These are phyloP conservation scores for Abscondita cerata DNA, from an alignment of 2,888 invertebrate genomes.

Conservation along the genomic window DNA sequence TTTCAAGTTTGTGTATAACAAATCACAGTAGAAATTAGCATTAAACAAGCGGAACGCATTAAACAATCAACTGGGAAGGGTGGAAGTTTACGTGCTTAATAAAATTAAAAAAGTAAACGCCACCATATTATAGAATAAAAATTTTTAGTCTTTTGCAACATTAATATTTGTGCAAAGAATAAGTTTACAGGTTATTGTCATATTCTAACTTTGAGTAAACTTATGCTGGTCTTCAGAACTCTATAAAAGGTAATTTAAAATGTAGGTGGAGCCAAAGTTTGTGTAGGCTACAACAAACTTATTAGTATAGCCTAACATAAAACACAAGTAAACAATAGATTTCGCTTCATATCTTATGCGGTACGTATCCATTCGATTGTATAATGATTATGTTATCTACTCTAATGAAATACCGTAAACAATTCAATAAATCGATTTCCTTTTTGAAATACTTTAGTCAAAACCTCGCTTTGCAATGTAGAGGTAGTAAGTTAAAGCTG, in stretches of 20 bases:
- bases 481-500: conserved; percentile 2
- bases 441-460: not conserved
- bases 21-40: too few relatives aligned
- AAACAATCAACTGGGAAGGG: too few relatives aligned
- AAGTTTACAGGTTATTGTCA: conserved; percentile 2
- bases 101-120: too few relatives aligned
- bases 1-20: too few relatives aligned
- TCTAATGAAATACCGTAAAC: conserved; percentile 11
- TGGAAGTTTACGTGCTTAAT: too few relatives aligned
- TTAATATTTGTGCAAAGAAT: not conserved
- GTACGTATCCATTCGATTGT: not conserved
- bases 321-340: not conserved
- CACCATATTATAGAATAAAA: too few relatives aligned
- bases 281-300: not conserved
- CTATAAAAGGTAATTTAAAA: conserved; percentile 5
- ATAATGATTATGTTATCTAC: conserved; percentile 1
- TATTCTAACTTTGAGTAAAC: conserved; percentile 6
- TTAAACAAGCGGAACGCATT: too few relatives aligned
- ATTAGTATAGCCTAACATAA: conserved; percentile 1
- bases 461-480: not conserved
- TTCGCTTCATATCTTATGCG: too few relatives aligned
- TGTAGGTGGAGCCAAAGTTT: conserved; percentile 1
- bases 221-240: conserved; percentile 5
- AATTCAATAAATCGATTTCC: conserved; percentile 13
- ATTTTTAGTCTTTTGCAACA: too few relatives aligned